Base-by-base conservation (phyloP, 2,113 vertebrate species). In the Willisornis vidua region DNA sequence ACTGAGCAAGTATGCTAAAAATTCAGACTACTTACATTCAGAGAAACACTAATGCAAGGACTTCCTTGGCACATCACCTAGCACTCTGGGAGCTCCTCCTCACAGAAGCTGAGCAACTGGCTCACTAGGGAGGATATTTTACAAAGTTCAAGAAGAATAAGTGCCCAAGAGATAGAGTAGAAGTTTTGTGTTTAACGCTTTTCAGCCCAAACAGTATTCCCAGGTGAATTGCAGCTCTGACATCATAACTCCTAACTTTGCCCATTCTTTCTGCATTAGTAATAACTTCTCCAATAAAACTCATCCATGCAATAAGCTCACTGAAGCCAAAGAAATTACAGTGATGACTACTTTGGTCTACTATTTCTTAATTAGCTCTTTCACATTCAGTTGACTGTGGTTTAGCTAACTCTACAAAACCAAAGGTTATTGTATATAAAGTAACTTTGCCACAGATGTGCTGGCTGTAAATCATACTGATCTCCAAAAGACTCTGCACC, bases 291-390 rank as follows among this genome's bases (percentile, higher is more conserved):
- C 57, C 80, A 91, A 90, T 92, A 95, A 95, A 95, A 96, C 5
- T 81, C 90, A 97, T 54, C 65, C 88, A 87, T 87, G 94, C 92
- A 93, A 72, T 87, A 94, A 93, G 14, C 68, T 92, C 82, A 86
- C 39, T 74, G 92, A 94, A 90, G 85, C 82, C 79, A 74, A 95
- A 90, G 90, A 88, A 94, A 96, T 93, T 83, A 89, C 86, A 83
- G 49, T 23, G 39, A 93, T 85, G 81, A 83, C 89, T 91, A 43
- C 81, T 94, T 80, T 54, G 57, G 62, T 76, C 81, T 96, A 46
- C 81, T 58, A 28, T 95, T 39, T 73, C 87, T 94, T 96, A 95
- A 95, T 93, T 95, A 94, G n/a, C 49, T 87, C 52, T 85, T 96
- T 90, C 94, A 96, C 71, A 94, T 95, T 79, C 88, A 84, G 65